phyloP scores from a whole-genome alignment of 2,113 vertebrate genomes.

The Haemorhous mexicanus region DNA sequence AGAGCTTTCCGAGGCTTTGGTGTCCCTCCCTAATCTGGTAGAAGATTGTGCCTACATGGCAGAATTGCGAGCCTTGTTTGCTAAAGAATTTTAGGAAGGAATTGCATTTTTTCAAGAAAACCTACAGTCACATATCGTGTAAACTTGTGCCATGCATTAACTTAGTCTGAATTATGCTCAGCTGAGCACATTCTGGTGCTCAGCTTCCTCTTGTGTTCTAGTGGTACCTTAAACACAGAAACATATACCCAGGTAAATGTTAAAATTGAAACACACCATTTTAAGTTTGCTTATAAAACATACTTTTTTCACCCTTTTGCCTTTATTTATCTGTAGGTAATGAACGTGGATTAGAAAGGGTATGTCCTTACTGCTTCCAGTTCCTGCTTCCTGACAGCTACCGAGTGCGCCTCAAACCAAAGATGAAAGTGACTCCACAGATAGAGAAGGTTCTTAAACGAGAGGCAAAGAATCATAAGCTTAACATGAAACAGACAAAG shows the following conservation, averaged over 20 bases:
- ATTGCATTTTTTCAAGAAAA: background rate
- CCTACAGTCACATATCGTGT: accelerated
- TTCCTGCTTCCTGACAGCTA: constrained; percentile 78
- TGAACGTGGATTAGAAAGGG: constrained; percentile 1
- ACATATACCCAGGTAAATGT: accelerated
- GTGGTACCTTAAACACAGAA: background rate
- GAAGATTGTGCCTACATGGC: background rate
- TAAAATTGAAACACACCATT: background rate
- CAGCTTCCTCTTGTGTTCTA: background rate
- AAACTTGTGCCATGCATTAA: background rate
- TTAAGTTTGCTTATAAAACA: background rate
- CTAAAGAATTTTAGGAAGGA: background rate
- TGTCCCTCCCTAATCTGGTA: background rate
- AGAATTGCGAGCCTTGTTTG: accelerated
- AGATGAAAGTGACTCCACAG: constrained; percentile 73
- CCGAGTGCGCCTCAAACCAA: constrained; percentile 83
- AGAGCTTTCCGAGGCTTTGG: background rate
- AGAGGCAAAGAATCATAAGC: constrained; percentile 72
- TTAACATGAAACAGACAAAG: constrained; percentile 80
- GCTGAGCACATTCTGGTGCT: background rate
- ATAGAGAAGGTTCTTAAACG: constrained; percentile 79
- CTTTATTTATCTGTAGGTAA: constrained; percentile 56
- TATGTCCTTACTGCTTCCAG: constrained; percentile 87
- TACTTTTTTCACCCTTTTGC: background rate
- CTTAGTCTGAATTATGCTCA: background rate